phyloP scores from a whole-genome alignment of 2,797 vertebrate species.

The Tragelaphus oryx region DNA sequence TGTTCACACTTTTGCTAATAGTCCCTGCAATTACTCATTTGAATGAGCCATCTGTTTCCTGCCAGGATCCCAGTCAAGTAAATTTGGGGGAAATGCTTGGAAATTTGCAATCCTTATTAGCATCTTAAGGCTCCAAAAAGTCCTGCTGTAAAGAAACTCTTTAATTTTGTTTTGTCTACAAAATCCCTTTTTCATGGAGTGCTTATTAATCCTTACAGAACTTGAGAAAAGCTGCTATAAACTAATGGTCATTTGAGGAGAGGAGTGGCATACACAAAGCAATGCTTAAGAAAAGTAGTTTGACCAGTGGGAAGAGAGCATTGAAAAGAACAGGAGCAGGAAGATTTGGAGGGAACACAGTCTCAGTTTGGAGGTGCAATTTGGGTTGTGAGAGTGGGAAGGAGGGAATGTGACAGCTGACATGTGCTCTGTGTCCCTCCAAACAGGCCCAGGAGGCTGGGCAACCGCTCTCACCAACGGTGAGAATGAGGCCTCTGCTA shows the following conservation, averaged over 20 bases:
- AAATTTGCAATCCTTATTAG: constrained; percentile 62
- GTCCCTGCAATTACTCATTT: constrained; percentile 55
- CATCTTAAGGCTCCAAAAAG: constrained; percentile 53
- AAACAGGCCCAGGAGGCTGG: fast-evolving
- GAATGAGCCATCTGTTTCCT: constrained; percentile 62
- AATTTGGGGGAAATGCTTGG: constrained; percentile 50
- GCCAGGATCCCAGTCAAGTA: constrained; percentile 63
- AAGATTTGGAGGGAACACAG: neutral
- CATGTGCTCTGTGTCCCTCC: neutral
- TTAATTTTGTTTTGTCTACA: constrained; percentile 45
- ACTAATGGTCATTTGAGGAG: neutral
- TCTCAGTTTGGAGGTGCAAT: neutral
- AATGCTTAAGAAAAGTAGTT: neutral
- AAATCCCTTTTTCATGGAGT: neutral
- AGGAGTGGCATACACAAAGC: neutral
- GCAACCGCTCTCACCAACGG: neutral
- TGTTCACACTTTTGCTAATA: constrained; percentile 52
- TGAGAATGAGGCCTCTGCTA: neutral
- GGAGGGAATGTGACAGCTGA: too few relatives aligned
- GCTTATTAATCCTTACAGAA: neutral
- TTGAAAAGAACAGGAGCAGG: neutral
- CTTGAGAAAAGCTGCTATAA: neutral
- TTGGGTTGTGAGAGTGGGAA: neutral
- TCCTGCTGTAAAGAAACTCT: constrained; percentile 51
- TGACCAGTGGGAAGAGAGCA: neutral